Base-by-base conservation (phyloP, 2,888 invertebrate species). In the Pediacus dermestoides region DNA sequence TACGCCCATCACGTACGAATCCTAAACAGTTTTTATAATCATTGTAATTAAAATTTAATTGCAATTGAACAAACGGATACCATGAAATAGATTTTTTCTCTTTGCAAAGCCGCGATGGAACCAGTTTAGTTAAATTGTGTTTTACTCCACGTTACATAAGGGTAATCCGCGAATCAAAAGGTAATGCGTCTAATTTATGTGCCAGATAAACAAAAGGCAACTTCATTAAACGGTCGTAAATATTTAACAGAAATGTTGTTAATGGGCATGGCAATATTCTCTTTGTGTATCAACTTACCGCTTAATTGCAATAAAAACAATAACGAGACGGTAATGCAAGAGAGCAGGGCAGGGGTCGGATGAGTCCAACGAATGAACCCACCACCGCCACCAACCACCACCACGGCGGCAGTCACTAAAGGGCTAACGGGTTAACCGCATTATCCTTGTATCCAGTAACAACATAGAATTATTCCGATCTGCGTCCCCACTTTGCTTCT, bases 361-460 rank as follows among this genome's bases (percentile, higher is more conserved):
- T 18, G 39, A 18, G 33, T 18, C 38, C 15, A 30, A 14, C 11
- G 25, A 23, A 10, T 30, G 15, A 16, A 16, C 23, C 34, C 8
- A 10, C 12, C 12, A 14, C 14, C 28, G 28, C 14, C 6, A 21
- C 6, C 21, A 21, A 6, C 6, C 21, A n/a, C n/a, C n/a, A n/a
- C n/a, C n/a, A 37, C 39, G 39, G 39, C 43, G 41, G 42, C 34
- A 42, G 42, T 39, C 51, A 51, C 43, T 45, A 55, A 57, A 55
- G 56, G 55, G 46, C 49, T 53, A 55, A 55, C 58, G 59, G 65
- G 64, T 64, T 66, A 66, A 66, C 64, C 63, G 50, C 63, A 61
- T 66, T 66, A 66, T 63, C 62, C 60, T 55, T 48, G 57, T 52
- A 49, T 50, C 49, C 52, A 47, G 53, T 50, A 57, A 60, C 58